Evolutionary conservation across 2,888 invertebrate genomes (phyloP), one percentile per base, ranked within the genome.

Genomic region (Nezara viridula): DNA sequence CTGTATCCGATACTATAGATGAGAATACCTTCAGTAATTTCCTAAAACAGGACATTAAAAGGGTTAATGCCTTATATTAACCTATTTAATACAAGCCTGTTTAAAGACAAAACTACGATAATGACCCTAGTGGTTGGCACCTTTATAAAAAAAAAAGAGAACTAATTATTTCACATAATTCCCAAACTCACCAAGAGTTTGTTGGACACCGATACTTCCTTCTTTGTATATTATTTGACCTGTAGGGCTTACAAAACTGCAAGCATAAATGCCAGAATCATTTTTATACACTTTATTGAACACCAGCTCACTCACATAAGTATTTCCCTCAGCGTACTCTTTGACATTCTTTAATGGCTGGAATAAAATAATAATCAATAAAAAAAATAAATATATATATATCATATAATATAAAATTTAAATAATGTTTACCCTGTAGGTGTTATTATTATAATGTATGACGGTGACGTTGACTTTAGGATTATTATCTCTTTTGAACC

Each of bases 211-310:
- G 21, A 88, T 81, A 44, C 52, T 81, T 16, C 88, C 81, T 52
- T 88, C 88, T 24, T 88, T 49, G 37, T 88, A 85, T 21, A 88
- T 47, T 49, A 88, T 88, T 52, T 88, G 81, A 2, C 88, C 88
- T 40, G 81, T 81, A 16, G 88, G 88, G 40, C 88, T 88, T 16
- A 88, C 32, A 27, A 88, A 88, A 12, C 88, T 88, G 85, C 88
- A 88, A 85, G 88, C 88, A 81, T 88, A 88, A 40, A 88, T 66
- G 19, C 88, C 88, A 52, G 88, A 88, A 52, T 88, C 88, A 88
- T 88, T 88, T 73, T 88, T 88, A 32, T 10, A 88, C 10, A 88
- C 85, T 85, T 88, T 88, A n/a, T 24, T 50, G 40, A 81, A 88
- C 24, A 81, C 27, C n/a, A 88, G 32, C 24, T 85, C 88, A 85